Percentiles rank a stretch among this genome's conserved stretches.
Evolutionary conservation across 92 coral and sea anemone genomes (phyloP).

Genomic region (Pocillopora meandrina): DNA sequence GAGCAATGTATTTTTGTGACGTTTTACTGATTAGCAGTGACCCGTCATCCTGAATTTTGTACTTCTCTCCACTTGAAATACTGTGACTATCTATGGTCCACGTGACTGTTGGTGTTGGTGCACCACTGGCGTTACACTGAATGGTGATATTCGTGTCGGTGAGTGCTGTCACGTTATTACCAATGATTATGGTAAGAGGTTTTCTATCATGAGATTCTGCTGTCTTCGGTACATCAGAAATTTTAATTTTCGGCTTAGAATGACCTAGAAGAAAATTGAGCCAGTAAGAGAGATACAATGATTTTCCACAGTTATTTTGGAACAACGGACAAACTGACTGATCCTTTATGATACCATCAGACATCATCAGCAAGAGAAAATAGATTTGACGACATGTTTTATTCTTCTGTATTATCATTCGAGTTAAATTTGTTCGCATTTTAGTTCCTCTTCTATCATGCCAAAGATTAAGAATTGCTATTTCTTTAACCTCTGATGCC

Average conservation of each 20-base stretch:
- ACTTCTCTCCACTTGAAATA: slow-evolving; percentile 49
- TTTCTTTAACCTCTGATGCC: too few species aligned
- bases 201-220: slow-evolving; percentile 27
- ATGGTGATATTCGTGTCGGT: slow-evolving; percentile 55
- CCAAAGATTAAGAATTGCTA: too few species aligned
- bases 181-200: slow-evolving; percentile 43
- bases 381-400: too few species aligned
- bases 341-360: too few species aligned
- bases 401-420: too few species aligned
- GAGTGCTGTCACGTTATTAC: slow-evolving; percentile 61
- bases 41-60: slow-evolving; percentile 34
- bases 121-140: slow-evolving; percentile 69
- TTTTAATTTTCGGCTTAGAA: neutral
- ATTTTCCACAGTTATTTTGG: too few species aligned
- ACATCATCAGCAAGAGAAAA: too few species aligned
- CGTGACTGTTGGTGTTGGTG: slow-evolving; percentile 58
- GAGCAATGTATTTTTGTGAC: slow-evolving; percentile 27
- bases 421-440: too few species aligned
- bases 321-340: too few species aligned
- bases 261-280: neutral
- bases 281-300: too few species aligned
- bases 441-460: too few species aligned
- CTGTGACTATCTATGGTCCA: slow-evolving; percentile 65
- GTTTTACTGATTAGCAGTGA: slow-evolving; percentile 42
- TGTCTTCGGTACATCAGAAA: slow-evolving; percentile 41